Conservation (phyloP, 2,797 vertebrate species). For the Hemitrygon akajei region DNA sequence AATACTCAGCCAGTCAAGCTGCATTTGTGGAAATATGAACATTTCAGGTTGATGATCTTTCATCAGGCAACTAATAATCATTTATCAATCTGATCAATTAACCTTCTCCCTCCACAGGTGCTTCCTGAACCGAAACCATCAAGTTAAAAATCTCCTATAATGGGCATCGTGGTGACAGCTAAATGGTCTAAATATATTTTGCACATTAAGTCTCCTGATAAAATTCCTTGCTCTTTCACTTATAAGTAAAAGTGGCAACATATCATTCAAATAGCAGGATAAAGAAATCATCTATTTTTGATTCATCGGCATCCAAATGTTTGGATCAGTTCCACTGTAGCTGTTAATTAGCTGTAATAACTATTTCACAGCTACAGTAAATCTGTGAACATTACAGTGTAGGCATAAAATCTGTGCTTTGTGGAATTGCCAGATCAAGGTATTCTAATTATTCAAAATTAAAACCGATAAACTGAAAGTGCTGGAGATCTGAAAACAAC, state of each 20-base stretch:
- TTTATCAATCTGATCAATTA: too few relatives aligned
- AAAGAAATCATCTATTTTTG: neutral
- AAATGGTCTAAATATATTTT: neutral
- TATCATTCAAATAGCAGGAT: neutral
- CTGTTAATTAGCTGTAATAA: neutral
- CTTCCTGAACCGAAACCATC: neutral
- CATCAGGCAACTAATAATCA: too few relatives aligned
- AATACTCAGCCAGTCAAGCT: too few relatives aligned
- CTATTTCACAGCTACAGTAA: neutral
- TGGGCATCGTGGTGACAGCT: too few relatives aligned
- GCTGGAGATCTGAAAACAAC: too few relatives aligned
- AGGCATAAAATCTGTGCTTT: slow-evolving; percentile 11
- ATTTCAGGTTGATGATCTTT: too few relatives aligned
- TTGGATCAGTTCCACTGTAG: slow-evolving; percentile 1
- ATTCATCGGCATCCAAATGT: neutral
- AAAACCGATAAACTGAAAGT: too few relatives aligned
- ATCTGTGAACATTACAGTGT: neutral
- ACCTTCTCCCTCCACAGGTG: too few relatives aligned
- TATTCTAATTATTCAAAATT: neutral
- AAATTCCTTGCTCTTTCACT: neutral
- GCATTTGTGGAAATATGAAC: too few relatives aligned
- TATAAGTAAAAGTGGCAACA: neutral
- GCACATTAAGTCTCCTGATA: neutral
- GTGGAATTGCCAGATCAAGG: neutral
- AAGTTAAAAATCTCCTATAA: neutral